Conservation (phyloP, 2,113 vertebrate genomes). For the Panthera leo region DNA sequence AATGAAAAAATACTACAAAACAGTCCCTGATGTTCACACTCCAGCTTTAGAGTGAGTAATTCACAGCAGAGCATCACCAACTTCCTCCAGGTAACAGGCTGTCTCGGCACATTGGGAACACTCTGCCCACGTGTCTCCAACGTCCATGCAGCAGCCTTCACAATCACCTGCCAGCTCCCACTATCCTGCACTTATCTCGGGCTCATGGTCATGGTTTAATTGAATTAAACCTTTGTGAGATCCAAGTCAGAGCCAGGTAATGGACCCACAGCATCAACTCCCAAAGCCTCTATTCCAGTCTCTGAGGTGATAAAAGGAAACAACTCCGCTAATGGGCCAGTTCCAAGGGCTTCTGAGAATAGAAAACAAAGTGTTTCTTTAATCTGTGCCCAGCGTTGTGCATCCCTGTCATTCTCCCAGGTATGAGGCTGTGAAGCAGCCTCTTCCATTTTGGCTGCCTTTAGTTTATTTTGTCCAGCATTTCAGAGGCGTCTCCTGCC, state of each 20-base stretch:
- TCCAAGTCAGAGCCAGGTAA: background rate
- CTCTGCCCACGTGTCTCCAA: background rate
- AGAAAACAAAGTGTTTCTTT: background rate
- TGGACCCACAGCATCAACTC: background rate
- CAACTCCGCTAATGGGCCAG: background rate
- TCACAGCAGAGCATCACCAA: background rate
- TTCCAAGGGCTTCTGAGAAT: background rate
- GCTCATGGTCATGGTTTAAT: background rate
- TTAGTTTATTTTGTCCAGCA: conserved; percentile 52
- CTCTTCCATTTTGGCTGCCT: background rate
- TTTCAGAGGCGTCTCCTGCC: conserved; percentile 8
- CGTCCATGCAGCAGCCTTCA: background rate
- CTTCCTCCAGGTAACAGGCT: background rate
- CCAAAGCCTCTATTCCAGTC: background rate
- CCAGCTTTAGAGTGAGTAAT: background rate
- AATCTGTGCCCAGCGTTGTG: background rate
- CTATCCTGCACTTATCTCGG: background rate
- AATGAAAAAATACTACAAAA: background rate
- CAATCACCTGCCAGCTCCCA: background rate
- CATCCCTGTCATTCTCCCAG: background rate
- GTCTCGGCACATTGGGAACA: background rate
- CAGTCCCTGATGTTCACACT: background rate
- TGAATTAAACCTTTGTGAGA: background rate
- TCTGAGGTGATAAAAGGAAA: background rate
- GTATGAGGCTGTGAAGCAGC: background rate